These are phyloP conservation scores for Aphyosemion australe DNA, from an alignment of 2,113 vertebrate genomes.

Conservation along the genomic window DNA sequence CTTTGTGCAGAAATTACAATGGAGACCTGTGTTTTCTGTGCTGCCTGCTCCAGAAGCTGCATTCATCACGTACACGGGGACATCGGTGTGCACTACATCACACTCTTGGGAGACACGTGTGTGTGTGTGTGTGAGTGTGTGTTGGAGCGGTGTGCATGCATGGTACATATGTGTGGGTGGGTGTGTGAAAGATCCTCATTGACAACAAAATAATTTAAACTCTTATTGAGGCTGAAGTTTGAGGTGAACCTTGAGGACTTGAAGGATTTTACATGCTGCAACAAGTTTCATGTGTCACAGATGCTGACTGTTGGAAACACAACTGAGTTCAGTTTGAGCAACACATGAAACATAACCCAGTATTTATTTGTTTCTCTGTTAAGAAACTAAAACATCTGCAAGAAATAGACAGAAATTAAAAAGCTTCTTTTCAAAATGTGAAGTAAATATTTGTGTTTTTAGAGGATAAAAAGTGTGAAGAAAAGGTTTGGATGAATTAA, in stretches of 20 bases:
- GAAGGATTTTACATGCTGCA: slow-evolving; percentile 1
- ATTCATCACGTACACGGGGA: slow-evolving; percentile 60
- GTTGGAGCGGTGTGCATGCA: neutral
- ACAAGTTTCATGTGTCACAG: neutral
- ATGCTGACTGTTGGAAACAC: neutral
- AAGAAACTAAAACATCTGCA: no score
- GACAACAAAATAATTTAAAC: slow-evolving; percentile 56
- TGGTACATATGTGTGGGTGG: neutral
- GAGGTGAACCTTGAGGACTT: slow-evolving; percentile 12
- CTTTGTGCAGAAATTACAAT: slow-evolving; percentile 69
- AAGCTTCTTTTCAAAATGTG: no score
- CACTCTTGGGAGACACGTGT: slow-evolving; percentile 48
- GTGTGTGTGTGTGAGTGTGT: slow-evolving; percentile 11
- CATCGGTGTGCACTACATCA: slow-evolving; percentile 48
- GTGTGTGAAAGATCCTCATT: slow-evolving; percentile 36
- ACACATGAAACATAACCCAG: no score
- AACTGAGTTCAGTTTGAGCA: neutral
- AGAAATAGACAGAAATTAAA: no score
- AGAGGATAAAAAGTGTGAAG: no score
- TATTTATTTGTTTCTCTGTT: no score
- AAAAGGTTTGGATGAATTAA: no score
- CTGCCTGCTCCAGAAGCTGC: slow-evolving; percentile 57
- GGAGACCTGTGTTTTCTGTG: slow-evolving; percentile 60
- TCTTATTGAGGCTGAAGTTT: slow-evolving; percentile 30
- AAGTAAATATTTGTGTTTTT: no score